A percentile compares a stretch with the other conserved stretches of the same genome.
Conservation (phyloP, 1,140 invertebrate genomes). For the Trichogramma pretiosum region DNA sequence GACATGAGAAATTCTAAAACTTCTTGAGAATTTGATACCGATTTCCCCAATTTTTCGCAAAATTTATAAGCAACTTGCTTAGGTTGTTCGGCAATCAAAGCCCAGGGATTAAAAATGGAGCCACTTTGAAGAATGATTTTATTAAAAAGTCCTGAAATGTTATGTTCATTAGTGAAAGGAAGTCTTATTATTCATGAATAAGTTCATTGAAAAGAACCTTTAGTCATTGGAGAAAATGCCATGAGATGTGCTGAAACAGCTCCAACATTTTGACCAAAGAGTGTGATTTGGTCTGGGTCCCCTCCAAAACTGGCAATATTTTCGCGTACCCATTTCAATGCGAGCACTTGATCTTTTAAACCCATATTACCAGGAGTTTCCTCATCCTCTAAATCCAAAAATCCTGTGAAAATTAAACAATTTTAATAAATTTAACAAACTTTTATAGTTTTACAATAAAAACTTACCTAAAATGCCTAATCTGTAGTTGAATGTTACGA, state of each 20-base stretch:
- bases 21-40: slow-evolving; percentile 19
- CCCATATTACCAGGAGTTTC: slow-evolving; percentile 12
- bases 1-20: slow-evolving; percentile 31
- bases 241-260: too few species aligned
- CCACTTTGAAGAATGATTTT: slow-evolving; percentile 66
- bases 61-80: slow-evolving; percentile 31
- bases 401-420: slow-evolving; percentile 34
- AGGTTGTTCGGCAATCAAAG: slow-evolving; percentile 44
- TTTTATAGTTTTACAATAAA: too few species aligned
- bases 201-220: too few species aligned
- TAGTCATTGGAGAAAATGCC: too few species aligned
- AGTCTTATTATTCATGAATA: too few species aligned
- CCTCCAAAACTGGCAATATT: slow-evolving; percentile 11
- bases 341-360: slow-evolving; percentile 13
- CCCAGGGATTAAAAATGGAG: slow-evolving; percentile 64
- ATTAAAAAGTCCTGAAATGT: slow-evolving; percentile 53
- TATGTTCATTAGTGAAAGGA: not conserved
- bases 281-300: slow-evolving; percentile 6
- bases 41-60: slow-evolving; percentile 29
- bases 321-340: slow-evolving; percentile 9
- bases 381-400: slow-evolving; percentile 20
- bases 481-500: slow-evolving; percentile 55
- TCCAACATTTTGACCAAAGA: slow-evolving; percentile 11
- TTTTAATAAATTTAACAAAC: not conserved
- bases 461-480: slow-evolving; percentile 52